Conservation (phyloP, 2,888 invertebrate genomes). For the Drosophila greeni region DNA sequence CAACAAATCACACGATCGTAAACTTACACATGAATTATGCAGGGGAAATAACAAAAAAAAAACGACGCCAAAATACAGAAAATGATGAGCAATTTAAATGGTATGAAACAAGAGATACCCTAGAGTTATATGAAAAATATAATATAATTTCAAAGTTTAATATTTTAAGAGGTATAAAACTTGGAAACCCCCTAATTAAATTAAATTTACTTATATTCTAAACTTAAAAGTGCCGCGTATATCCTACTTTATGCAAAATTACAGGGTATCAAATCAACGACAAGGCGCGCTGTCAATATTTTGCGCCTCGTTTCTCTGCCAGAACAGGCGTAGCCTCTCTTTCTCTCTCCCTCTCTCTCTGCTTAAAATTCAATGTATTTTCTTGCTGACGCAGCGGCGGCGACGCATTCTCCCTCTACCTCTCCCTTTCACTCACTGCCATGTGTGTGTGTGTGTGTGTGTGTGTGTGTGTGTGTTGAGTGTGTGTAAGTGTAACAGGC, state of each 20-base stretch:
- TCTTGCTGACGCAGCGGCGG: slow-evolving; percentile 67
- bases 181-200: too few species aligned
- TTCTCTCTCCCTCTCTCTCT: not conserved
- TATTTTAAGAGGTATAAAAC: too few species aligned
- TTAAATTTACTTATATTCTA: not conserved
- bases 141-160: not conserved
- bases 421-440: not conserved
- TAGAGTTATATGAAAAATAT: not conserved
- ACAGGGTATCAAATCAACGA: slow-evolving; percentile 25
- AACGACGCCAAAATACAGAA: slow-evolving; percentile 32
- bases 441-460: slow-evolving; percentile 5
- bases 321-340: slow-evolving; percentile 13
- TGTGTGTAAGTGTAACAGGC: slow-evolving; percentile 29
- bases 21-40: slow-evolving; percentile 15
- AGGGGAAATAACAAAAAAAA: slow-evolving; percentile 19
- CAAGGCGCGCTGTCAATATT: slow-evolving; percentile 30
- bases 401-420: slow-evolving; percentile 17
- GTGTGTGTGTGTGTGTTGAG: slow-evolving; percentile 10
- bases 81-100: not conserved
- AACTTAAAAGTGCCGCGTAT: not conserved
- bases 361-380: slow-evolving; percentile 50
- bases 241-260: not conserved
- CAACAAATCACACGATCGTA: slow-evolving; percentile 26
- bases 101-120: not conserved
- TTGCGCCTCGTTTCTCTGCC: slow-evolving; percentile 24